Evolutionary conservation across 2,888 invertebrate genomes (phyloP).

Genomic region (Euplexia lucipara): DNA sequence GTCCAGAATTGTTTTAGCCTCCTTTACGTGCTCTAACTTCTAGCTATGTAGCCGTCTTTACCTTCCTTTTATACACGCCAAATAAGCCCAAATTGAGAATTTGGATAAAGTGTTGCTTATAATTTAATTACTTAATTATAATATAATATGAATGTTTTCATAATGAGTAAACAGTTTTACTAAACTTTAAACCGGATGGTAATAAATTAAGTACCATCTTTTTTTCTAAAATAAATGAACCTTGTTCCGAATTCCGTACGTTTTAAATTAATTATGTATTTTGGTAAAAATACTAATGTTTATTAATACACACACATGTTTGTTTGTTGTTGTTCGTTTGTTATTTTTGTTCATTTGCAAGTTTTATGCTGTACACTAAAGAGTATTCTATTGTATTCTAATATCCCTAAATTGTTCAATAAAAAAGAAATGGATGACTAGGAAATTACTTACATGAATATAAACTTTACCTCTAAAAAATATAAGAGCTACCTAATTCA

Average conservation of each 20-base stretch:
- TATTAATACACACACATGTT: too few relatives aligned
- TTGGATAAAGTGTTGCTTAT: not conserved
- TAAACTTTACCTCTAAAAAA: not conserved
- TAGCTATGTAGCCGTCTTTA: conserved; percentile 11
- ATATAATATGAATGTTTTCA: conserved; percentile 1
- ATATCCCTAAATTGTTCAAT: too few relatives aligned
- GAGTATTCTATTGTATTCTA: too few relatives aligned
- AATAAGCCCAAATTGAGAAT: not conserved
- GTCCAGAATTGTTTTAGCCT: conserved; percentile 49
- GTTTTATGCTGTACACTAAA: too few relatives aligned
- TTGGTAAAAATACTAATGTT: too few relatives aligned
- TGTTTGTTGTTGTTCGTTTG: not conserved
- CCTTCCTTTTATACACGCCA: not conserved
- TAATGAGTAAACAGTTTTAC: not conserved
- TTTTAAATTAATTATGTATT: too few relatives aligned
- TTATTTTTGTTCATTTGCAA: too few relatives aligned
- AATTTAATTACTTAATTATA: not conserved
- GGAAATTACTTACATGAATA: too few relatives aligned
- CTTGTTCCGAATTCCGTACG: not conserved
- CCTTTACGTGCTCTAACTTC: conserved; percentile 14
- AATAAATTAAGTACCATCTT: not conserved
- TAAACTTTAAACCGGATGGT: not conserved
- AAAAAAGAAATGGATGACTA: too few relatives aligned
- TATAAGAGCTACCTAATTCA: too few relatives aligned
- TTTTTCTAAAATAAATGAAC: not conserved